Conservation (phyloP, 1,140 invertebrate species). For the Subanguina moxae region DNA sequence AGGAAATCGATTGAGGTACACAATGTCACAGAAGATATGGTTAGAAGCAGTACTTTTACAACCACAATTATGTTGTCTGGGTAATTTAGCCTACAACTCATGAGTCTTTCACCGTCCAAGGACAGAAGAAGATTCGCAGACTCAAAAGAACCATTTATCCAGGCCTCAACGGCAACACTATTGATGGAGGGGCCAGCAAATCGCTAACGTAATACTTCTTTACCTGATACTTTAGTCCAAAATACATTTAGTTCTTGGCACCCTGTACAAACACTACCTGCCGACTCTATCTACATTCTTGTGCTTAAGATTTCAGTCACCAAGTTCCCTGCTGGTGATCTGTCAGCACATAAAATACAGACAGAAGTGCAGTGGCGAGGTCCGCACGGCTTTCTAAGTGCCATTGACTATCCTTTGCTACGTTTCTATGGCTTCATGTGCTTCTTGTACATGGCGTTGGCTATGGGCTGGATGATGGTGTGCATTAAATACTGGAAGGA, state of each 20-base stretch:
- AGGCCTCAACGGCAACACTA: constrained; percentile 50
- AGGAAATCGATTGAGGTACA: constrained; percentile 32
- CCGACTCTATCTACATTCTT: constrained; percentile 55
- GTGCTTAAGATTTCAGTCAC: constrained; percentile 47
- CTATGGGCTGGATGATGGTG: constrained; percentile 77
- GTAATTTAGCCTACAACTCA: too few species aligned
- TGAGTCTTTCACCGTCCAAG: too few species aligned
- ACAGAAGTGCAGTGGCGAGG: constrained; percentile 58
- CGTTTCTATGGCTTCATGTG: constrained; percentile 86
- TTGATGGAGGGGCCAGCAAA: constrained; percentile 53
- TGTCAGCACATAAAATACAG: constrained; percentile 32
- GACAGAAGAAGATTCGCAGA: constrained; percentile 16
- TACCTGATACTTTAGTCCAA: background rate
- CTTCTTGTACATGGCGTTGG: constrained; percentile 75
- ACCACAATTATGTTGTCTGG: too few species aligned
- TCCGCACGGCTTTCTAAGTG: constrained; percentile 51
- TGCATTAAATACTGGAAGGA: constrained; percentile 78
- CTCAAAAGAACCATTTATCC: constrained; percentile 39
- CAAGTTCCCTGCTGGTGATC: constrained; percentile 16
- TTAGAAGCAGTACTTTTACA: background rate
- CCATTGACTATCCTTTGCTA: constrained; percentile 56
- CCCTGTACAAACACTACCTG: constrained; percentile 50
- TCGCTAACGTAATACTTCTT: constrained; percentile 39
- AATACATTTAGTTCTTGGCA: constrained; percentile 51
- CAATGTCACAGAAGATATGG: constrained; percentile 38